Base-by-base conservation (phyloP, 2,888 invertebrate species). In the Leptinotarsa rubiginosa region DNA sequence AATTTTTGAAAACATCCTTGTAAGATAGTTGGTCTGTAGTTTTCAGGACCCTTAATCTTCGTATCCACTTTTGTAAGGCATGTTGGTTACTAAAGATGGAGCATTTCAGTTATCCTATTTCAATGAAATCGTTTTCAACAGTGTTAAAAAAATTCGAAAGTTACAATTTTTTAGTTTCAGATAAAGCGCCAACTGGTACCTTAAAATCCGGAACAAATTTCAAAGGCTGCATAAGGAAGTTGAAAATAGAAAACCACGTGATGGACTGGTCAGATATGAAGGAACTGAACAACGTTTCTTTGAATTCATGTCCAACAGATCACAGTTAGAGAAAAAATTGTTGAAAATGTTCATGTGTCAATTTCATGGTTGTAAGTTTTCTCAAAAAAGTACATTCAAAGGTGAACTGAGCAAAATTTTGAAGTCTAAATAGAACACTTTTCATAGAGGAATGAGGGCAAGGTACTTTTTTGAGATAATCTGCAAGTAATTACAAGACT, bases 191-290 rank as follows among this genome's bases (percentile, higher is more conserved):
- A 31, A 91, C 90, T 80, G 93, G 93, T 76, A 93, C 90, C 66
- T 88, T 91, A 62, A 90, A 92, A 80, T 92, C 92, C 7, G 90
- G 93, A 71, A 95, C 96, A 83, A 96, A 95, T 88, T 97, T 97
- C 89, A 95, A 95, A 85, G 98, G 98, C 16, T 98, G 98, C 89
- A 94, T 98, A 82, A 91, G 94, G 72, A 96, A 96, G 85, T 91
- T 98, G 52, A 91, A 91, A 75, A 93, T 97, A 75, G 94, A 94
- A 69, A 92, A 92, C 77, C 89, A 91, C 79, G 85, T 89, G 66
- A 91, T 92, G 75, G 95, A 95, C 88, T 97, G 97, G 97, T 92
- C 93, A 41, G 93, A 93, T 81, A 95, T 97, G 94, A 92, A 93
- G 74, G 90, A 92, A 62, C 88, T 96, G 72, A 94, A 94, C 84